Conservation (phyloP, 2,888 invertebrate species). For the Orchestes rusci region DNA sequence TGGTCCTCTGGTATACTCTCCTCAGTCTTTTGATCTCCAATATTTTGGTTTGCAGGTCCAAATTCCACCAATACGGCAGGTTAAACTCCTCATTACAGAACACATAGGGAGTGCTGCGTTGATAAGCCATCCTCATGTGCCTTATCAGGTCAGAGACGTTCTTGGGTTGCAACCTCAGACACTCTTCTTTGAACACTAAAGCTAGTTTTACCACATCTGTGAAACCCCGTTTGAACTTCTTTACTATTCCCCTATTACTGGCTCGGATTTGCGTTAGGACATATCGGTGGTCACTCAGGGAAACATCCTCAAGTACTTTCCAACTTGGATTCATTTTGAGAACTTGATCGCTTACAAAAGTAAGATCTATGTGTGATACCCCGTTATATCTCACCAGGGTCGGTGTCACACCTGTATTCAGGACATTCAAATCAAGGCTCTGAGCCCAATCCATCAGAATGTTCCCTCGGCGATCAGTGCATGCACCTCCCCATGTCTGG, state of each 20-base stretch:
- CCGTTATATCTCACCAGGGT: conserved; percentile 1
- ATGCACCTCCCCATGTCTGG: background rate
- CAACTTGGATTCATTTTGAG: background rate
- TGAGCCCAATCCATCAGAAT: background rate
- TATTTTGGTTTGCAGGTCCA: background rate
- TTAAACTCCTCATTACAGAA: background rate
- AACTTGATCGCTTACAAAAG: background rate
- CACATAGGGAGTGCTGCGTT: background rate
- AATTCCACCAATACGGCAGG: background rate
- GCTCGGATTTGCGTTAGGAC: background rate
- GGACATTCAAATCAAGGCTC: background rate
- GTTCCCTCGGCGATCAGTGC: background rate
- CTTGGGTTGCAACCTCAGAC: background rate
- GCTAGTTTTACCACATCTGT: background rate
- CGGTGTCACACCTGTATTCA: background rate
- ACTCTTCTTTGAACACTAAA: background rate
- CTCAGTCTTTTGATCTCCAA: background rate
- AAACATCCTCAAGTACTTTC: background rate
- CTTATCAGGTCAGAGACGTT: background rate
- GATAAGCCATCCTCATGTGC: background rate
- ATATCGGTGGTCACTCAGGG: background rate
- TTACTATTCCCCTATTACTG: background rate
- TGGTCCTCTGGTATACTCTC: background rate
- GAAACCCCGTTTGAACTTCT: background rate
- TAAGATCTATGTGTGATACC: background rate